A percentile compares a stretch with the other conserved stretches of the same genome.
Evolutionary conservation across 2,113 vertebrate species (phyloP).

Genomic region (Rostratula benghalensis): DNA sequence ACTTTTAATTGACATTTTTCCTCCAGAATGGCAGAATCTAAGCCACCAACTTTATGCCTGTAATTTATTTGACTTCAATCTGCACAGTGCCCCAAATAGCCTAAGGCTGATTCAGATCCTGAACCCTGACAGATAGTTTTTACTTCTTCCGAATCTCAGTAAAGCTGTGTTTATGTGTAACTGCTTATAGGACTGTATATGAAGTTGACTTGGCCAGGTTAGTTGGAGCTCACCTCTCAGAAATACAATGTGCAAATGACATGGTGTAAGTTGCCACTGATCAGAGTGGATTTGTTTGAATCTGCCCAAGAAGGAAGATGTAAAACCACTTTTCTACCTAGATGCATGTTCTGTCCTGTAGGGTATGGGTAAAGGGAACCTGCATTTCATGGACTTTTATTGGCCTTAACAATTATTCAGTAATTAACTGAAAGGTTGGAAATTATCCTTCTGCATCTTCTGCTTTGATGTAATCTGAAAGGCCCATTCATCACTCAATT

Average conservation of each 20-base stretch:
- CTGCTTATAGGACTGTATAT: too few relatives aligned
- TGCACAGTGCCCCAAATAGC: background rate
- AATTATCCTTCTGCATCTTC: background rate
- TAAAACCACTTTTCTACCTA: background rate
- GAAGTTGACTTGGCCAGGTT: background rate
- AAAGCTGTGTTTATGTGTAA: background rate
- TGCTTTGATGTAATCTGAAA: conserved; percentile 47
- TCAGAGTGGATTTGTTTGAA: background rate
- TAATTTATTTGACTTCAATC: background rate
- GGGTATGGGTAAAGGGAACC: background rate
- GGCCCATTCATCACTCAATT: conserved; percentile 82
- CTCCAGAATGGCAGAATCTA: background rate
- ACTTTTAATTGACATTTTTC: background rate
- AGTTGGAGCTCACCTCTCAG: background rate
- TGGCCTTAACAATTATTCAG: background rate
- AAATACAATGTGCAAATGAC: background rate
- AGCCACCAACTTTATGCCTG: background rate
- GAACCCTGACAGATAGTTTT: background rate
- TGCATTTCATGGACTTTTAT: background rate
- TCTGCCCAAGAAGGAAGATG: background rate
- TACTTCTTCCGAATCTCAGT: background rate
- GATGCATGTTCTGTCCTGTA: background rate
- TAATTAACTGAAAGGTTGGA: background rate
- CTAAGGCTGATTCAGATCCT: background rate
- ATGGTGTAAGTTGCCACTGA: background rate